A percentile compares a stretch with the other conserved stretches of the same genome.
Evolutionary conservation across 1,140 invertebrate species (phyloP).

Genomic region (Musca vetustissima): DNA sequence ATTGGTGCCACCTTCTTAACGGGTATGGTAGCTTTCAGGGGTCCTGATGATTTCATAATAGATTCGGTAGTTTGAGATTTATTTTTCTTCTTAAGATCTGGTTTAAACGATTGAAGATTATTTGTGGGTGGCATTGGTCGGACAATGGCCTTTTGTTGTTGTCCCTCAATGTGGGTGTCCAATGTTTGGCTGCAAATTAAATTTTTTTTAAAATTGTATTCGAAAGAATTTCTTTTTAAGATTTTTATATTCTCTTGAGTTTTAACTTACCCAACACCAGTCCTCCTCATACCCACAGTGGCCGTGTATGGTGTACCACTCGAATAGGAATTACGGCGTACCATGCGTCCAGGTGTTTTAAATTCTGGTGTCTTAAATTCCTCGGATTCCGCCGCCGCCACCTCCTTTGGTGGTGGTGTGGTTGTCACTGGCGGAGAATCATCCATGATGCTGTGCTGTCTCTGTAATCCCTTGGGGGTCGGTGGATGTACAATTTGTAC

Average conservation of each 20-base stretch:
- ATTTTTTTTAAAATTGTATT: no score
- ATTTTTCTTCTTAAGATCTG: conserved; percentile 28
- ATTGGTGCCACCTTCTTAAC: conserved; percentile 30
- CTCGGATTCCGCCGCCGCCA: background rate
- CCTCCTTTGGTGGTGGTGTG: background rate
- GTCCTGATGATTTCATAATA: conserved; percentile 26
- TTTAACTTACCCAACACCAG: background rate
- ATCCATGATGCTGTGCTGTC: background rate
- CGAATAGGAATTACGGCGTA: conserved; percentile 28
- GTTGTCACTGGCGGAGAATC: background rate
- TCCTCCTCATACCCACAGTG: background rate
- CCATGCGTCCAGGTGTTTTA: background rate
- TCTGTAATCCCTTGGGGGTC: background rate
- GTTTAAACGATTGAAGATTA: conserved; percentile 25
- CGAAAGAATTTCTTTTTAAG: no score
- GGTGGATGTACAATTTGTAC: background rate
- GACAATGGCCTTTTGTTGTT: conserved; percentile 12
- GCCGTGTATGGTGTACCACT: conserved; percentile 26
- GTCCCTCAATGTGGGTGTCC: conserved; percentile 19
- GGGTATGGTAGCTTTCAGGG: conserved; percentile 29
- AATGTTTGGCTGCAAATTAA: no score
- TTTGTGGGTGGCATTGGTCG: conserved; percentile 12
- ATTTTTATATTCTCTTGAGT: no score
- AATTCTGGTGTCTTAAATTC: conserved; percentile 28
- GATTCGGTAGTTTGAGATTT: conserved; percentile 23